Evolutionary conservation across 2,888 invertebrate species (phyloP).

Genomic region (Magallana nippona): DNA sequence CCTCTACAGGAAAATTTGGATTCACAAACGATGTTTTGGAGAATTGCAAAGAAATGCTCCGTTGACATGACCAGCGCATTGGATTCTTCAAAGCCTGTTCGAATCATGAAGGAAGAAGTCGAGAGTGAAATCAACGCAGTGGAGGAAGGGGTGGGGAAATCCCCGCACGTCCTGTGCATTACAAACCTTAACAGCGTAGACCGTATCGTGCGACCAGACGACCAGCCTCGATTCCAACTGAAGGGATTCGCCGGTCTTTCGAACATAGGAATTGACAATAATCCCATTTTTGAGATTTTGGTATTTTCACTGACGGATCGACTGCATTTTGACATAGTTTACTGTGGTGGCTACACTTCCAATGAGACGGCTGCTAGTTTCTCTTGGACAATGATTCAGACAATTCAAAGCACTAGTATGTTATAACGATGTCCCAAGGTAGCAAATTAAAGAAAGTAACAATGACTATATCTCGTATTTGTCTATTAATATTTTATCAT

Average conservation of each 20-base stretch:
- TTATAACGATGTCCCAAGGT: background rate
- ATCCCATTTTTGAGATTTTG: background rate
- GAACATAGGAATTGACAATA: background rate
- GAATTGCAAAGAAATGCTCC: slow-evolving; percentile 18
- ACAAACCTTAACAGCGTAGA: background rate
- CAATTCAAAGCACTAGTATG: background rate
- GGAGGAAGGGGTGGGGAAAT: background rate
- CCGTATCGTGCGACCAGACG: background rate
- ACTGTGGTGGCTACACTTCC: background rate
- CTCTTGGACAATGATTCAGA: background rate
- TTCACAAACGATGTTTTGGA: slow-evolving; percentile 7
- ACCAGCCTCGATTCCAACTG: background rate
- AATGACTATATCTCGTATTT: background rate
- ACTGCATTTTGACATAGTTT: background rate
- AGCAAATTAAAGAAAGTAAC: too few relatives aligned
- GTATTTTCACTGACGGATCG: background rate
- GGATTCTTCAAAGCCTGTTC: slow-evolving; percentile 3
- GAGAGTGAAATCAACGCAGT: slow-evolving; percentile 1
- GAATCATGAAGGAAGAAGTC: background rate
- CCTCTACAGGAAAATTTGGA: background rate
- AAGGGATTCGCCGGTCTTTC: background rate
- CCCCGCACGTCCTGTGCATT: background rate
- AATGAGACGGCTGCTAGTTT: background rate
- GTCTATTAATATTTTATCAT: background rate
- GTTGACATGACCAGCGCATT: slow-evolving; percentile 1